Evolutionary conservation across 2,888 invertebrate species (phyloP).

Genomic region (Melanotus villosus): DNA sequence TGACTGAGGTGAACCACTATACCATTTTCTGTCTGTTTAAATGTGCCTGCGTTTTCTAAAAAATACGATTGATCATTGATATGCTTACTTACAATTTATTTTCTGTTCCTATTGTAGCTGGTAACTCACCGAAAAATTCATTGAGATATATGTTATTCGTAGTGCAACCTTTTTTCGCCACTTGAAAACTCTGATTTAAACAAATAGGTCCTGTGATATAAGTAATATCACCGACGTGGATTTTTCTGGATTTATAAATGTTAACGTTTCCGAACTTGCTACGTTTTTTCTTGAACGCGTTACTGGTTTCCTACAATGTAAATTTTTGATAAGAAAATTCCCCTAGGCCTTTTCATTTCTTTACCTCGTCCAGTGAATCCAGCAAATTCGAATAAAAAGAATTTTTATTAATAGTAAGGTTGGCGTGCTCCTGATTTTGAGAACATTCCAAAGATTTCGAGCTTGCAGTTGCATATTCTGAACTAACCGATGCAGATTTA

Average conservation of each 20-base stretch:
- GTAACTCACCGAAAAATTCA: neutral
- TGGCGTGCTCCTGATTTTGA: neutral
- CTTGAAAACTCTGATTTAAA: slow-evolving; percentile 56
- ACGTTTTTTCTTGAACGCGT: too few relatives aligned
- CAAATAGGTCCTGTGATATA: slow-evolving; percentile 69
- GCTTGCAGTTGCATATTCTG: slow-evolving; percentile 4
- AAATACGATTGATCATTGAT: neutral
- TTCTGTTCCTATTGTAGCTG: too few relatives aligned
- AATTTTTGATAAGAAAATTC: neutral
- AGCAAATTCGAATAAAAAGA: neutral
- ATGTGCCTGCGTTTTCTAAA: slow-evolving; percentile 62
- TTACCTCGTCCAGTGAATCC: slow-evolving; percentile 13
- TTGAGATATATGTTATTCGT: neutral
- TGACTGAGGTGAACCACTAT: slow-evolving; percentile 59
- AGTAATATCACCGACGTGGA: slow-evolving; percentile 70
- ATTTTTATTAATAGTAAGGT: neutral
- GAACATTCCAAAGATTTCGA: neutral
- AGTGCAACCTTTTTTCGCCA: slow-evolving; percentile 44
- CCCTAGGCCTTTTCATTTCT: neutral
- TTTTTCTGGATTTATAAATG: slow-evolving; percentile 67
- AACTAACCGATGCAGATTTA: slow-evolving; percentile 1
- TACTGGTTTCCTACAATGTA: neutral
- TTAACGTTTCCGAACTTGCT: slow-evolving; percentile 60
- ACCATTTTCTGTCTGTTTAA: slow-evolving; percentile 68
- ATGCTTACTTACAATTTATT: neutral